Percentiles rank a stretch among this genome's conserved stretches.
Evolutionary conservation across 2,888 invertebrate genomes (phyloP).

Genomic region (Chloroclystis v-ata): DNA sequence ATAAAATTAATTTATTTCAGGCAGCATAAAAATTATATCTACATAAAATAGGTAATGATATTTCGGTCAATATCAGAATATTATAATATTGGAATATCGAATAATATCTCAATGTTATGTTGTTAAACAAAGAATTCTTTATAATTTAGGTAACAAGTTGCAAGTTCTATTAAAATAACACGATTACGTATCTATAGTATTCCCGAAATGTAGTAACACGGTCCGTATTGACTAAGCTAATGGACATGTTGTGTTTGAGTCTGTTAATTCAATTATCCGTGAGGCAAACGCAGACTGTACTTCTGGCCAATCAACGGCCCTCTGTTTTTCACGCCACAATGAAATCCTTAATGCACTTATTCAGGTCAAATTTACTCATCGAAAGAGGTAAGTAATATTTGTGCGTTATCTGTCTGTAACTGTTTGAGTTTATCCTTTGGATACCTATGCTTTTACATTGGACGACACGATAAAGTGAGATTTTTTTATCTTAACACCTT

Average conservation of each 20-base stretch:
- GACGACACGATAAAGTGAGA: not conserved
- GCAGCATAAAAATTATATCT: too few relatives aligned
- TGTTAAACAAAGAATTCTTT: too few relatives aligned
- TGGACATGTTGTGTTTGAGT: slow-evolving; percentile 64
- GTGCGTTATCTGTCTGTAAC: too few relatives aligned
- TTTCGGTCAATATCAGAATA: too few relatives aligned
- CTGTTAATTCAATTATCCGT: slow-evolving; percentile 70
- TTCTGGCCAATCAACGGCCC: slow-evolving; percentile 55
- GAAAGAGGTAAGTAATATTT: slow-evolving; percentile 18
- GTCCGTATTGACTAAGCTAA: slow-evolving; percentile 57
- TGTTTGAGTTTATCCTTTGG: too few relatives aligned
- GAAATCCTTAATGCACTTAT: slow-evolving; percentile 41
- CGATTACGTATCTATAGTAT: not conserved
- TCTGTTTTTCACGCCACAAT: slow-evolving; percentile 56
- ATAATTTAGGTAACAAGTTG: too few relatives aligned
- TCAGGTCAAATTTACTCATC: slow-evolving; percentile 22
- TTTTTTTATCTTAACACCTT: too few relatives aligned
- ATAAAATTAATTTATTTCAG: too few relatives aligned
- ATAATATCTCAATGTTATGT: too few relatives aligned
- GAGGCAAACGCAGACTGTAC: slow-evolving; percentile 40
- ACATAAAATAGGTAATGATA: too few relatives aligned
- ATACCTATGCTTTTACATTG: not conserved
- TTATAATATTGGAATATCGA: too few relatives aligned
- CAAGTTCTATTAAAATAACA: not conserved
- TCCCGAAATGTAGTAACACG: slow-evolving; percentile 2